Evolutionary conservation across 2,888 invertebrate species (phyloP).

Genomic region (Thumatha senex): DNA sequence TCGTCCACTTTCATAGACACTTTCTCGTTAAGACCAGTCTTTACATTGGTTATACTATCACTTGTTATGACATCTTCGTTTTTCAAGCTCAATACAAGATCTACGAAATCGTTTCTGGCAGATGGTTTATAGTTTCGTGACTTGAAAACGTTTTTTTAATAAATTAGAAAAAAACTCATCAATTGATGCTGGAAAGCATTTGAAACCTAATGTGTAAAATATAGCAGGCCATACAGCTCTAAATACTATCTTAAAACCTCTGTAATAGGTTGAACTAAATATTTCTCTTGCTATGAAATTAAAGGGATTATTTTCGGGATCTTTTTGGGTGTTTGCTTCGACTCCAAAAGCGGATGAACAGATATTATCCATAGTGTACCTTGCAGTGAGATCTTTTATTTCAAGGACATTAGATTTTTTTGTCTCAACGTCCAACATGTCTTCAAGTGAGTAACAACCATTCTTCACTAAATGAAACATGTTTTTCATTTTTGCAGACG

Average conservation of each 20-base stretch:
- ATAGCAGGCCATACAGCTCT: constrained; percentile 52
- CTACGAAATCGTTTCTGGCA: constrained; percentile 54
- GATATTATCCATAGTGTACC: constrained; percentile 58
- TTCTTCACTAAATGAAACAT: constrained; percentile 58
- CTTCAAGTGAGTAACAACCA: constrained; percentile 40
- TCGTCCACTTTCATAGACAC: constrained; percentile 50
- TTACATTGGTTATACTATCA: constrained; percentile 43
- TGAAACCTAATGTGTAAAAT: constrained; percentile 49
- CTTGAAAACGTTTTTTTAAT: constrained; percentile 43
- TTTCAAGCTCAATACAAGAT: constrained; percentile 48
- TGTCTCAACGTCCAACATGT: constrained; percentile 35
- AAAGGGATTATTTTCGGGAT: constrained; percentile 40
- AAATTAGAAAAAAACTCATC: constrained; percentile 44
- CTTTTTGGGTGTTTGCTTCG: constrained; percentile 26
- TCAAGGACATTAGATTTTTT: constrained; percentile 27
- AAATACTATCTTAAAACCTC: constrained; percentile 36
- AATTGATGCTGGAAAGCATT: constrained; percentile 39
- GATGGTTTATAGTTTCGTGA: constrained; percentile 41
- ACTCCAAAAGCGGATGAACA: constrained; percentile 40
- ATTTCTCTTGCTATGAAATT: constrained; percentile 38
- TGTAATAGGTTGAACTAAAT: constrained; percentile 34
- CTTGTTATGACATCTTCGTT: constrained; percentile 43
- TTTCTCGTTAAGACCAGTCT: constrained; percentile 33
- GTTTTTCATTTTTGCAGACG: constrained; percentile 58
- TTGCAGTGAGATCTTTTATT: constrained; percentile 31